Percentiles rank a stretch among this genome's conserved stretches.
These are phyloP conservation scores for Glyphotaelius pellucidus DNA, from an alignment of 2,888 invertebrate genomes.

Conservation along the genomic window DNA sequence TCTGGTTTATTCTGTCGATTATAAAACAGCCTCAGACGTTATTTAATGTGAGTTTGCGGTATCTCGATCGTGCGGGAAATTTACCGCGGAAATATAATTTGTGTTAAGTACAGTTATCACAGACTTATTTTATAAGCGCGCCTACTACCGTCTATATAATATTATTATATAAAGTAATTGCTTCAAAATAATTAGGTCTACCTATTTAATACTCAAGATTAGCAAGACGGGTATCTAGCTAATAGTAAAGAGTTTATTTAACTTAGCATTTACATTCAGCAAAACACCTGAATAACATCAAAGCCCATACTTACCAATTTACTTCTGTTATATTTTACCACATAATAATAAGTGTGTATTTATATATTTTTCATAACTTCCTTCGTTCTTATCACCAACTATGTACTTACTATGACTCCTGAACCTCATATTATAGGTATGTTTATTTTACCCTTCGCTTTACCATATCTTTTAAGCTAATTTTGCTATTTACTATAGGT, in stretches of 20 bases:
- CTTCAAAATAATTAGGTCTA: background rate
- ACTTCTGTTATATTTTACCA: background rate
- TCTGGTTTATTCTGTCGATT: slow-evolving; percentile 33
- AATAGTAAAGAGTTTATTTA: background rate
- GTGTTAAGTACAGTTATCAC: background rate
- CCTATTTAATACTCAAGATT: background rate
- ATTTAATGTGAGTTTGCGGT: slow-evolving; percentile 9
- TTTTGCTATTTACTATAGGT: too few relatives aligned
- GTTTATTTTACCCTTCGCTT: too few relatives aligned
- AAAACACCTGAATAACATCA: background rate
- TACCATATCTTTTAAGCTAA: too few relatives aligned
- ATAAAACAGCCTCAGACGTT: slow-evolving; percentile 21
- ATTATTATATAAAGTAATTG: background rate
- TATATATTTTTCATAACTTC: too few relatives aligned
- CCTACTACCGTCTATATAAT: background rate
- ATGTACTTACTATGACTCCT: too few relatives aligned
- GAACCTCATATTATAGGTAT: too few relatives aligned
- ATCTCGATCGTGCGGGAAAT: slow-evolving; percentile 17
- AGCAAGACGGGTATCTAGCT: background rate
- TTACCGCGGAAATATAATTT: slow-evolving; percentile 19
- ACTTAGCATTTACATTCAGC: background rate
- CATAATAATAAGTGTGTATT: too few relatives aligned
- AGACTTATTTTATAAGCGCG: background rate
- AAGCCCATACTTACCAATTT: background rate
- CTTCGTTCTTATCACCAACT: too few relatives aligned